Conservation (phyloP, 2,797 vertebrate genomes). For the Hypotaenidia okinawae region DNA sequence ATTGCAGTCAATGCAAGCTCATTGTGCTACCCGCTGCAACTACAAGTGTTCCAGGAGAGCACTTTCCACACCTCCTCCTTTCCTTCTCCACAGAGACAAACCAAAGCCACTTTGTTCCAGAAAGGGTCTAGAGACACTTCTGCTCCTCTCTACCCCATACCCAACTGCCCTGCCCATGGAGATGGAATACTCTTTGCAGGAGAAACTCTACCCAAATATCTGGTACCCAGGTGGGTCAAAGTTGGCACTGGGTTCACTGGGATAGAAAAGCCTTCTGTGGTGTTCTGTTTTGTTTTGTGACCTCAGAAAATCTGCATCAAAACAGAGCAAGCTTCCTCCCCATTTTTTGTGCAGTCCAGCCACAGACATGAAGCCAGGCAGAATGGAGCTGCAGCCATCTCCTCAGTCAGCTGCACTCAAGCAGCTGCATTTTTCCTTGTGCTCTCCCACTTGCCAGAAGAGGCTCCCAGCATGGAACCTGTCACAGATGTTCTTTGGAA, state of each 20-base stretch:
- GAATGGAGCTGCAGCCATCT: background rate
- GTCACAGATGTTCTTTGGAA: background rate
- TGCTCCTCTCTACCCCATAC: too few relatives aligned
- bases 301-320: background rate
- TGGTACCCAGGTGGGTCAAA: background rate
- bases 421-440: background rate
- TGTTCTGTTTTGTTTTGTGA: background rate
- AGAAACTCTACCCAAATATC: background rate
- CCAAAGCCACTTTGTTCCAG: background rate
- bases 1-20: background rate
- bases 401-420: background rate
- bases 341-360: background rate
- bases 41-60: background rate
- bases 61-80: background rate
- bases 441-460: background rate
- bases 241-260: background rate
- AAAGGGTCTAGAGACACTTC: background rate
- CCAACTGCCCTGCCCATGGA: background rate
- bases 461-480: background rate
- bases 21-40: background rate
- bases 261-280: background rate
- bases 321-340: background rate
- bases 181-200: accelerated
- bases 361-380: background rate
- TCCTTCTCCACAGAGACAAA: background rate